Evolutionary conservation across 2,888 invertebrate genomes (phyloP), one percentile per base, ranked within the genome.

Genomic region (Margaritifera margaritifera): DNA sequence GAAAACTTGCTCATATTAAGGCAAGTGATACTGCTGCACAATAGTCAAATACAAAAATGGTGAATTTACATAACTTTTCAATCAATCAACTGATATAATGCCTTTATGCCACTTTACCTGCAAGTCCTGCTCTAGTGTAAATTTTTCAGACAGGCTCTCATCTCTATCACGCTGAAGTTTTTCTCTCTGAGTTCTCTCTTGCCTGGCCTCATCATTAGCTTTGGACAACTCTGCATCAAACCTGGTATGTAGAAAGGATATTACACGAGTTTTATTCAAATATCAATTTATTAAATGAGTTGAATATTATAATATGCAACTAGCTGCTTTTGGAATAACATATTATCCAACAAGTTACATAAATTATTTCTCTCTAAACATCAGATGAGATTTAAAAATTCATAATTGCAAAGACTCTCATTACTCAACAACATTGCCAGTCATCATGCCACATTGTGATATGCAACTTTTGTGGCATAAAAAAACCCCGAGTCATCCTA

Each of bases 151-250:
- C 82, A 94, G 92, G 42, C 95, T 93, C 71, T 95, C 93, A 89
- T 98, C 97, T 76, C 94, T 93, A 87, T 98, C 97, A 50, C 96
- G 91, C 19, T 94, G 92, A 53, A 95, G 91, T 73, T 96, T 92
- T 80, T 98, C 97, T 83, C 94, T 93, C 69, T 93, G 92, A 64
- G 93, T 92, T 72, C 93, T 93, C 88, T 97, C 97, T 76, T 95
- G 94, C 77, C 95, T 93, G 69, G 95, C 90, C 84, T 95, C 95
- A 84, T 97, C 96, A 85, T 95, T 86, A 93, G 75, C 94, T 91
- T 84, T 94, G 92, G 89, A 94, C 42, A 95, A 93, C 89, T 97
- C 97, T 20, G 94, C 92, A 91, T 97, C 97, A 90, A 97, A 97
- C 90, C 93, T 93, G 79, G 62, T 77, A 73, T 68, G 69, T 62